These are phyloP conservation scores for Microplitis deprimator DNA, from an alignment of 2,888 invertebrate species.

Conservation along the genomic window DNA sequence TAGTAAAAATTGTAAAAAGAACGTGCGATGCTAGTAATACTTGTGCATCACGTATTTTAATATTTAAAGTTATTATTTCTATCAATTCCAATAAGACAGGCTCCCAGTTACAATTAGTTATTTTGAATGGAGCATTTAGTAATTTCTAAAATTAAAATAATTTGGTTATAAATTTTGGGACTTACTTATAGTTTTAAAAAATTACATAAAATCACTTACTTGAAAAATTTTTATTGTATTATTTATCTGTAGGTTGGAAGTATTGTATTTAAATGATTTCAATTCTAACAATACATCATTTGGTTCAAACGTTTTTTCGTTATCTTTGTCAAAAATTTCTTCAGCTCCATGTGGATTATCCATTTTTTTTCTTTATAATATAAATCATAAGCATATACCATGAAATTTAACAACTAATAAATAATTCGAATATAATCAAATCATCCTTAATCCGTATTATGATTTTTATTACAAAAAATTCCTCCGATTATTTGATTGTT, in stretches of 20 bases:
- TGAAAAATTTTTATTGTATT: neutral
- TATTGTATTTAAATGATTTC: neutral
- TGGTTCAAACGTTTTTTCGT: neutral
- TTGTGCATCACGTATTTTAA: constrained; percentile 55
- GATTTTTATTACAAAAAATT: neutral
- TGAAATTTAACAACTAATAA: neutral
- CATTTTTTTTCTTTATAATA: neutral
- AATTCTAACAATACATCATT: neutral
- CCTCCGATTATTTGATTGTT: neutral
- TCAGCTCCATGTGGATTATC: neutral
- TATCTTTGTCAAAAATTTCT: neutral
- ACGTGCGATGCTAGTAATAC: constrained; percentile 59
- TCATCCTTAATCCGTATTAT: neutral
- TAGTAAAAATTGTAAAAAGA: constrained; percentile 53
- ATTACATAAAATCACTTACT: neutral
- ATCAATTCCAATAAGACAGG: constrained; percentile 48
- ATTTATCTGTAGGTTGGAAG: neutral
- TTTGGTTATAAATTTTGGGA: neutral
- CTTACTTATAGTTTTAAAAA: neutral
- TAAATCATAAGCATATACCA: neutral
- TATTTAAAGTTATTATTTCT: constrained; percentile 50
- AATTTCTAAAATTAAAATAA: constrained; percentile 17
- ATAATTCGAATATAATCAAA: neutral
- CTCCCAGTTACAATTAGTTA: constrained; percentile 34
- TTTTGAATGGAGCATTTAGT: neutral